These are phyloP conservation scores for Oscheius sp. DNA, from an alignment of 1,140 invertebrate species.

Conservation along the genomic window DNA sequence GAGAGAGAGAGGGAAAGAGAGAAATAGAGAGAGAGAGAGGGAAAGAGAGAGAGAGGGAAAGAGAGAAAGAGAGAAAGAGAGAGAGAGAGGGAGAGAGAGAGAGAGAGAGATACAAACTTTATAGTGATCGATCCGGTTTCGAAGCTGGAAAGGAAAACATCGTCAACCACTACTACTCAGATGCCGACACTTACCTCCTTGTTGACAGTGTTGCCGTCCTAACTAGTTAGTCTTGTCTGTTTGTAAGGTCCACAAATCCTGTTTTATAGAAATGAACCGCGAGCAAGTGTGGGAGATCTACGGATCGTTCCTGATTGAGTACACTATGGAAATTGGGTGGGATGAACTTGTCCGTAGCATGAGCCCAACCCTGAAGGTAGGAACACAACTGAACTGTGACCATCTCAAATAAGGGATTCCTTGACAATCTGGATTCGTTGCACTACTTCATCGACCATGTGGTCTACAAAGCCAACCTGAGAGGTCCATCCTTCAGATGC, in stretches of 20 bases:
- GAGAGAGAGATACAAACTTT: too few species aligned
- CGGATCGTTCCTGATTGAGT: slow-evolving; percentile 40
- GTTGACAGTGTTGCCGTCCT: slow-evolving; percentile 36
- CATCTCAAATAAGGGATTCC: slow-evolving; percentile 41
- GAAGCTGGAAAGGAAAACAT: slow-evolving; percentile 45
- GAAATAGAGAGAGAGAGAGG: too few species aligned
- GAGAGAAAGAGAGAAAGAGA: too few species aligned
- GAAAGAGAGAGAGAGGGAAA: too few species aligned
- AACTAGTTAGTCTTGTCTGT: slow-evolving; percentile 21
- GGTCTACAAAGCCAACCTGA: slow-evolving; percentile 50
- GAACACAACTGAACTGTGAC: background rate
- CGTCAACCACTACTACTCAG: slow-evolving; percentile 44
- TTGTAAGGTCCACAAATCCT: background rate
- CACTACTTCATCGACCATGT: slow-evolving; percentile 60
- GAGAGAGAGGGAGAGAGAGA: too few species aligned
- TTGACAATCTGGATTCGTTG: slow-evolving; percentile 57
- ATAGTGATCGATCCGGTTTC: slow-evolving; percentile 35
- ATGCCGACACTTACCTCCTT: slow-evolving; percentile 37
- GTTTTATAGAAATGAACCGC: slow-evolving; percentile 34
- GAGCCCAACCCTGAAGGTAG: slow-evolving; percentile 53
- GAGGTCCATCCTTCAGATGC: slow-evolving; percentile 58
- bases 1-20: too few species aligned
- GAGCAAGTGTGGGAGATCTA: slow-evolving; percentile 48
- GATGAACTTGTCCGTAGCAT: slow-evolving; percentile 53
- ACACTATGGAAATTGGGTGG: slow-evolving; percentile 50